Conservation (phyloP, 2,113 vertebrate genomes). For the Lagopus muta region DNA sequence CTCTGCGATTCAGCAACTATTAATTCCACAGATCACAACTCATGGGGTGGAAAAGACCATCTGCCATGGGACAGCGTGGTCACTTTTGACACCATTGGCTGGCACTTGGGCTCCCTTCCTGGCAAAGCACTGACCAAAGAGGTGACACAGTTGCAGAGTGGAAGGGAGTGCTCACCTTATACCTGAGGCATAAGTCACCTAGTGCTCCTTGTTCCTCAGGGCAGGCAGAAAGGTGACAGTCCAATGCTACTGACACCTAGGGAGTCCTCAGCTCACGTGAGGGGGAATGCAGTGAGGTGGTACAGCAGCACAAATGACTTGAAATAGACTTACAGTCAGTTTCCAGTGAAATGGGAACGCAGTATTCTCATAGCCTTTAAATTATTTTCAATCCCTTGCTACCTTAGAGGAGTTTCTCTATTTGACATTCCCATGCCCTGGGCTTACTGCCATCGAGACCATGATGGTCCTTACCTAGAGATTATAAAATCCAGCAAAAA, state of each 20-base stretch:
- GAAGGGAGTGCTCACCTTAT: not conserved
- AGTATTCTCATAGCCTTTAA: not conserved
- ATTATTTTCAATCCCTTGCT: not conserved
- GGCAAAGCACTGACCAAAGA: not conserved
- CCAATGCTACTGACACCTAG: not conserved
- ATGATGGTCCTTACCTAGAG: not conserved
- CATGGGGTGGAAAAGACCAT: not conserved
- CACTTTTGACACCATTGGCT: not conserved
- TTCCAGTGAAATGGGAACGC: not conserved
- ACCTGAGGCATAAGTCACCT: not conserved
- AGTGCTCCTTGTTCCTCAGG: no score
- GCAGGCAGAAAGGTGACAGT: not conserved
- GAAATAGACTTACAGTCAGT: not conserved
- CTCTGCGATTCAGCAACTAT: not conserved
- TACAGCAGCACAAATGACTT: not conserved
- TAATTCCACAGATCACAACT: not conserved
- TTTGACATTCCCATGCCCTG: not conserved
- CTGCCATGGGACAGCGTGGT: not conserved
- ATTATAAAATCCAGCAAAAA: not conserved
- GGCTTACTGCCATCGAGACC: not conserved
- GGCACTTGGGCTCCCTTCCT: not conserved
- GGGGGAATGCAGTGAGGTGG: rapidly evolving
- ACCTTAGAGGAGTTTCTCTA: not conserved
- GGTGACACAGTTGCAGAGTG: not conserved
- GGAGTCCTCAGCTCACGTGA: not conserved